Percentiles rank a stretch among this genome's conserved stretches.
These are phyloP conservation scores for Parazoanthus swiftii DNA, from an alignment of 92 coral and sea anemone genomes.

Conservation along the genomic window DNA sequence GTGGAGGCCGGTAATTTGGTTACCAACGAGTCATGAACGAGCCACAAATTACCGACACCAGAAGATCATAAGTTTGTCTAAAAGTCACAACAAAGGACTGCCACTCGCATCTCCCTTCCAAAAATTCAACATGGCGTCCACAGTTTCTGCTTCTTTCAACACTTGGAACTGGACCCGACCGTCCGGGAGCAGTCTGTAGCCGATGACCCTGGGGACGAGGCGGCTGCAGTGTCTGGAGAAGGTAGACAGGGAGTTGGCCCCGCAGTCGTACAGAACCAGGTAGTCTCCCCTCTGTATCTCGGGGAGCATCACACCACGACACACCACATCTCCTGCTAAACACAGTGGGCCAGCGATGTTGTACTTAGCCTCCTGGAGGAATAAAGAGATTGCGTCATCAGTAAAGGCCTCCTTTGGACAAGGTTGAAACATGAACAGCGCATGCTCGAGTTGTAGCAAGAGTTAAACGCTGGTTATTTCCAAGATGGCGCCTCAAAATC, in stretches of 20 bases:
- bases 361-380: slow-evolving; percentile 56
- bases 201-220: slow-evolving; percentile 77
- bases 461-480: background rate
- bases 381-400: background rate
- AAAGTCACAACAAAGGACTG: background rate
- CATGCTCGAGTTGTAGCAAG: background rate
- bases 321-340: slow-evolving; percentile 82
- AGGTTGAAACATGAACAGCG: background rate
- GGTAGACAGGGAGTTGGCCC: slow-evolving; percentile 76
- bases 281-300: slow-evolving; percentile 81
- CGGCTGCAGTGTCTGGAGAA: slow-evolving; percentile 92
- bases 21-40: too few species aligned
- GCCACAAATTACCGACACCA: background rate
- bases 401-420: background rate
- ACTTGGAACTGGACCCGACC: slow-evolving; percentile 72
- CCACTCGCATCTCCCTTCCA: slow-evolving; percentile 70
- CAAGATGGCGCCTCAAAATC: background rate
- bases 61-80: background rate
- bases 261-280: slow-evolving; percentile 85
- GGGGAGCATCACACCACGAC: slow-evolving; percentile 66
- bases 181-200: slow-evolving; percentile 64
- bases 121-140: slow-evolving; percentile 72
- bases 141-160: slow-evolving; percentile 90
- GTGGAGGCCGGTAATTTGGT: too few species aligned
- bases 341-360: slow-evolving; percentile 97